Evolutionary conservation across 1,140 invertebrate genomes (phyloP).

Genomic region (Lordiphosa mommai): DNA sequence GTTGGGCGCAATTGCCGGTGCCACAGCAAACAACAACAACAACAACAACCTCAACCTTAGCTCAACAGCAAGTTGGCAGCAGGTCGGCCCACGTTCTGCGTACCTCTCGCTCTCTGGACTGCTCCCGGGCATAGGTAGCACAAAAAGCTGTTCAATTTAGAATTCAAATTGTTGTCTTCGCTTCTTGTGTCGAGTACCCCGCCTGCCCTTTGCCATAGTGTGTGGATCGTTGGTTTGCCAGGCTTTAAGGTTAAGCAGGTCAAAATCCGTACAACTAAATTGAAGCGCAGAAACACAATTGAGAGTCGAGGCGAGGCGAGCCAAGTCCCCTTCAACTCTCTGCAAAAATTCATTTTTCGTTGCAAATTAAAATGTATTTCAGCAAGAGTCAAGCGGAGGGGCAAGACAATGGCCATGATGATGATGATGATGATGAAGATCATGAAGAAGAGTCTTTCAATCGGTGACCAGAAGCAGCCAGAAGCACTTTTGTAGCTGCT

Average conservation of each 20-base stretch:
- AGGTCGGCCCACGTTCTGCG: constrained; percentile 71
- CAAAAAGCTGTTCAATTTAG: constrained; percentile 78
- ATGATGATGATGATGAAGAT: background rate
- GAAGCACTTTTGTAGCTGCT: constrained; percentile 74
- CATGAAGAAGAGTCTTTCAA: constrained; percentile 11
- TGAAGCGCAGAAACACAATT: constrained; percentile 72
- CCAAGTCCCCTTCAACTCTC: constrained; percentile 4
- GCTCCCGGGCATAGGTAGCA: constrained; percentile 76
- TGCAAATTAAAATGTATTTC: constrained; percentile 74
- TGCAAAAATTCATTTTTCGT: constrained; percentile 52
- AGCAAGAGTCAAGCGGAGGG: background rate
- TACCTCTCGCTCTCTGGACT: constrained; percentile 38
- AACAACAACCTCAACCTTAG: constrained; percentile 9
- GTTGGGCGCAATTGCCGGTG: constrained; percentile 72
- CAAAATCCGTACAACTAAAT: constrained; percentile 79
- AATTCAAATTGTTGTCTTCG: constrained; percentile 78
- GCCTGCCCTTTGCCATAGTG: constrained; percentile 1
- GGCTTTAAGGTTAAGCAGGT: constrained; percentile 74
- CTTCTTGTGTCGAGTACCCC: constrained; percentile 44
- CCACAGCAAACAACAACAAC: constrained; percentile 16
- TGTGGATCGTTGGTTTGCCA: background rate
- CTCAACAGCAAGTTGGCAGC: constrained; percentile 52
- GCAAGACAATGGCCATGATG: background rate
- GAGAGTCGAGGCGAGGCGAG: constrained; percentile 4
- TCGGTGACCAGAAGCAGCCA: constrained; percentile 74